Base-by-base conservation (phyloP, 2,888 invertebrate species). In the Meghimatium bilineatum region DNA sequence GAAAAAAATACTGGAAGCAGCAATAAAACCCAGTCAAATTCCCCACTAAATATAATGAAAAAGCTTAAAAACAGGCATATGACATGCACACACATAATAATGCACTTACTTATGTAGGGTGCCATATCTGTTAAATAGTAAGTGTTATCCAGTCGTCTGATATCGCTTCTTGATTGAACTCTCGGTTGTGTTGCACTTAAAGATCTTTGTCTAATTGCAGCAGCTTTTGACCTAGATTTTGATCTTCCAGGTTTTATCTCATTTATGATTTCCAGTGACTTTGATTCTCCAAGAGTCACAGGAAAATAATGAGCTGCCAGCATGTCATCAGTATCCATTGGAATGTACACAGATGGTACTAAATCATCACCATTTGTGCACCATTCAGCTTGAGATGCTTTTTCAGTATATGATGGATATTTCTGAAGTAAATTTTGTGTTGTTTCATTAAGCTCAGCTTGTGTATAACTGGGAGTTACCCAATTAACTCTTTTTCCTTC, bases 281-380 rank as follows among this genome's bases (percentile, higher is more conserved):
- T 80, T 52, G 32, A 8, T 71, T 80, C 84, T 49, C 84, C 85
- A 76, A 86, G 83, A 44, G 86, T 86, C 23, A 86, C 76, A 36
- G 85, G 85, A 74, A 86, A 86, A 36, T 82, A 86, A 44, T 78
- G 80, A n/a, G 80, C 66, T 29, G 85, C 86, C 60, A 86, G 56
- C 81, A 85, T 82, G 26, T 86, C 85, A 52, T 85, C 82, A n/a
- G 44, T 56, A 26, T 66, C 82, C 80, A 85, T 82, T n/a, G 85
- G 74, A 52, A 83, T 85, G n/a, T 75, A 56, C 23, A 76, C 84
- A 75, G 75, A 60, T 12, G 69, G 56, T 34, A 63, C 44, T 36
- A 80, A 32, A 34, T 84, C 77, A 44, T 80, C 77, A 14, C 80
- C 80, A 20, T 80, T 80, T 8, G 76, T 76, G 44, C 80, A 84